Conservation (phyloP, 2,113 vertebrate genomes). For the Siphamia tubifer region DNA sequence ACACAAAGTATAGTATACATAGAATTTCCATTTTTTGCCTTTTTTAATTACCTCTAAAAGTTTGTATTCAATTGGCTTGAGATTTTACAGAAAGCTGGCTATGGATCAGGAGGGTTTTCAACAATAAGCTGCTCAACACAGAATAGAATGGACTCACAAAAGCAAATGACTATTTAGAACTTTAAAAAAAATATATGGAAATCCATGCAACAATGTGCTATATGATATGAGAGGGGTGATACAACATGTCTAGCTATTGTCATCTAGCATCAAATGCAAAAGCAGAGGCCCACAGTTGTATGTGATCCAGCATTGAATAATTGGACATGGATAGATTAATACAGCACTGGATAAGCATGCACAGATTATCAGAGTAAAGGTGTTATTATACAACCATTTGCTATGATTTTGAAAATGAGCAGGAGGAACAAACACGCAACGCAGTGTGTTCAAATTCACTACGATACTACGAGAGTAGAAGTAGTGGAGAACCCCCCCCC, state of each 20-base stretch:
- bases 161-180: not conserved
- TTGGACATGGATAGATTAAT: slow-evolving; percentile 68
- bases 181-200: slow-evolving; percentile 1
- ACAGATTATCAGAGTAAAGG: slow-evolving; percentile 64
- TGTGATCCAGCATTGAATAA: slow-evolving; percentile 65
- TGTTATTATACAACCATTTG: slow-evolving; percentile 70
- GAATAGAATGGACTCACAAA: slow-evolving; percentile 52
- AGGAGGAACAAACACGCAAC: slow-evolving; percentile 1
- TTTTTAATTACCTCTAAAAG: too few species aligned
- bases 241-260: slow-evolving; percentile 15
- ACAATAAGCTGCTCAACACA: slow-evolving; percentile 81
- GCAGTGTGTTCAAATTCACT: slow-evolving; percentile 6
- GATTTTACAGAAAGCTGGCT: too few species aligned
- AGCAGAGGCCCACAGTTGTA: slow-evolving; percentile 24
- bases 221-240: slow-evolving; percentile 4
- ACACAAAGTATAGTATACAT: too few species aligned
- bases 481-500: not conserved
- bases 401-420: slow-evolving; percentile 46
- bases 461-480: not conserved
- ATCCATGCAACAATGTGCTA: not conserved
- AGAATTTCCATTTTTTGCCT: too few species aligned
- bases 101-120: slow-evolving; percentile 81
- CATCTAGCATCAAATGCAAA: too few species aligned
- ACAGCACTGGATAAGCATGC: slow-evolving; percentile 45
- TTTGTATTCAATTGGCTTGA: too few species aligned